These are phyloP conservation scores for Morpho achilles DNA, from an alignment of 2,888 invertebrate genomes.

Conservation along the genomic window DNA sequence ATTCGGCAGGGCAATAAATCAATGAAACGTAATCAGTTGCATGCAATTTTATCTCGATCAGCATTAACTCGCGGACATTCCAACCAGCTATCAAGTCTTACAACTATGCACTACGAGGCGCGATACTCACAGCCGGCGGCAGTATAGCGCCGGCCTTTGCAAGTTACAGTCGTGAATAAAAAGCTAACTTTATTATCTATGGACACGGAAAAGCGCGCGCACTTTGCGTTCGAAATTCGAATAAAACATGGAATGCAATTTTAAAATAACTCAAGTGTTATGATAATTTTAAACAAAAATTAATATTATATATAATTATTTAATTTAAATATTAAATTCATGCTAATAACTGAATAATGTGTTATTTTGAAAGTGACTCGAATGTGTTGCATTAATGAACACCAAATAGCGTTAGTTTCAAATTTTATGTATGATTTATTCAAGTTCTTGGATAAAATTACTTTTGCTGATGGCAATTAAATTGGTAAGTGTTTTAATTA, in stretches of 20 bases:
- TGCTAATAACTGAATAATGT: slow-evolving; percentile 30
- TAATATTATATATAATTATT: not conserved
- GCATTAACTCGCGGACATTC: slow-evolving; percentile 20
- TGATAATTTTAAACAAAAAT: not conserved
- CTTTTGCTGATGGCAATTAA: slow-evolving; percentile 76
- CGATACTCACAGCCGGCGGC: slow-evolving; percentile 14
- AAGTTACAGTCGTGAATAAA: slow-evolving; percentile 21
- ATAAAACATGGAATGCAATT: slow-evolving; percentile 6
- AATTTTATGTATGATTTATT: slow-evolving; percentile 79
- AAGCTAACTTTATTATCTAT: slow-evolving; percentile 13
- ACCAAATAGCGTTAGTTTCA: slow-evolving; percentile 66
- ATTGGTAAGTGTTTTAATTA: slow-evolving; percentile 55
- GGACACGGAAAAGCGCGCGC: slow-evolving; percentile 26
- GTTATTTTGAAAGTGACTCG: slow-evolving; percentile 30
- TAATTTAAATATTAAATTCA: slow-evolving; percentile 1
- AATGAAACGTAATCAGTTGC: slow-evolving; percentile 11
- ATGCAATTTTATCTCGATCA: slow-evolving; percentile 19
- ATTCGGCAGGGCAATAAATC: slow-evolving; percentile 3
- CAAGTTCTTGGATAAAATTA: slow-evolving; percentile 72
- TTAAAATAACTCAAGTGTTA: slow-evolving; percentile 4
- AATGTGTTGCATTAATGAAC: slow-evolving; percentile 46
- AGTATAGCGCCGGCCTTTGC: slow-evolving; percentile 26
- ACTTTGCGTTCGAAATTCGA: slow-evolving; percentile 11
- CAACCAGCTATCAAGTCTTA: slow-evolving; percentile 17
- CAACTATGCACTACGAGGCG: slow-evolving; percentile 15